These are phyloP conservation scores for mouse (Mus musculus) DNA, from an alignment of 2,113 vertebrate species.

Conservation along the genomic window GRCm39 chr2:41451001-41451500, in stretches of 20 bases:
- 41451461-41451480: background rate
- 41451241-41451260: background rate
- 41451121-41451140: background rate
- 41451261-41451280: background rate
- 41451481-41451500: background rate
- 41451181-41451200: background rate
- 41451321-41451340: background rate
- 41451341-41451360: background rate
- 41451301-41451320: background rate
- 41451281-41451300: background rate
- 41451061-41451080: background rate
- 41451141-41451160: background rate
- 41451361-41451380: background rate
- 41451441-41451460: background rate
- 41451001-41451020: too few relatives aligned
- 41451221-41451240: background rate
- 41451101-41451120: background rate
- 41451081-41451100: background rate
- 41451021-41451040: too few relatives aligned
- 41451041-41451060: background rate
- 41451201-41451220: background rate
- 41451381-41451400: background rate
- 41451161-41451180: background rate
- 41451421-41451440: background rate
- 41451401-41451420: background rate